Conservation (phyloP, 2,113 vertebrate species). For the Notarius lentiginosus region DNA sequence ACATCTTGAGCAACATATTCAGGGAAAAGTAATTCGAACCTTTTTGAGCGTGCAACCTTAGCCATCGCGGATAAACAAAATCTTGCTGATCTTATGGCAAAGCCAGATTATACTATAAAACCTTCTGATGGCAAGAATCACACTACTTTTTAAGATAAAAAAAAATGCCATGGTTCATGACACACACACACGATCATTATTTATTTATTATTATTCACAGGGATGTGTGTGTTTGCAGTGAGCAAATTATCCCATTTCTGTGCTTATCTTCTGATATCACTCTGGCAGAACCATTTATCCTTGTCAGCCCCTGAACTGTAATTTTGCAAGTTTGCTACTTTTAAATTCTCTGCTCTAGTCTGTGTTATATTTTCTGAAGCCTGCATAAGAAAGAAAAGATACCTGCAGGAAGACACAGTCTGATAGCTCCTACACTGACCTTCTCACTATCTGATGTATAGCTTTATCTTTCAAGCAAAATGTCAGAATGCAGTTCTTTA, state of each 20-base stretch:
- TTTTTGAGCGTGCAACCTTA: not conserved
- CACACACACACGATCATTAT: too few relatives aligned
- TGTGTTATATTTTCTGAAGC: not conserved
- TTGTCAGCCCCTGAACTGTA: constrained; percentile 14
- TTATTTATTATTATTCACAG: not conserved
- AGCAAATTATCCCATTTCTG: not conserved
- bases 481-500: constrained; percentile 71
- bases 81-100: not conserved
- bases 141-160: not conserved
- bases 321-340: constrained; percentile 28
- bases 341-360: constrained; percentile 8
- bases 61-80: not conserved
- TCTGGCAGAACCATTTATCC: constrained; percentile 10
- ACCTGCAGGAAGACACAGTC: constrained; percentile 51
- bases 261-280: constrained; percentile 26
- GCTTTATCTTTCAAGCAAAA: constrained; percentile 72
- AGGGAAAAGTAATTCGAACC: not conserved
- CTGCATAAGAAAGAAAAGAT: not conserved
- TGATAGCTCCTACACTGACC: constrained; percentile 68
- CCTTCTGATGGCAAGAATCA: not conserved
- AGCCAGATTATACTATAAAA: not conserved
- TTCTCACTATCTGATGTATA: constrained; percentile 71
- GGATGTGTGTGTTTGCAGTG: constrained; percentile 7
- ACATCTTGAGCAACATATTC: not conserved
- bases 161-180: not conserved